Base-by-base conservation (phyloP, 2,113 vertebrate genomes). In the Nycticebus coucang region DNA sequence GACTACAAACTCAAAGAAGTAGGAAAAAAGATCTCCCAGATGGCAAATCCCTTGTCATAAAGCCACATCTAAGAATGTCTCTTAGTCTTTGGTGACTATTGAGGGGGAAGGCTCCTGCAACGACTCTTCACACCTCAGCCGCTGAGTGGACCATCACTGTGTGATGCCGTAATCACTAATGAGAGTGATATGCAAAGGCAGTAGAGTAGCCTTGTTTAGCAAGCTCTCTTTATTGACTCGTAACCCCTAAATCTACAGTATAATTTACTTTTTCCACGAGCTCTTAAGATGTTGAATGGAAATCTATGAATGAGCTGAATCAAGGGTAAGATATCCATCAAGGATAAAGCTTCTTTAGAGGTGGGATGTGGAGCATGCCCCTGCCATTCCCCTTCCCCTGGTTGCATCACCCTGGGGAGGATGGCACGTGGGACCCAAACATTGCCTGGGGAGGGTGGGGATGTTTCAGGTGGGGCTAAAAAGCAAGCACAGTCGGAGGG, bases 341-440 rank as follows among this genome's bases (percentile, higher is more conserved):
- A 62, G 21, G 24, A 4, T 26, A 33, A 53, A 37, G 37, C 33
- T 55, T 55, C 75, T 45, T 55, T 28, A 18, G 53, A 2, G 2
- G 30, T 35, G 68, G 7, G 60, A 2, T 50, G 55, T n/a, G 13
- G 14, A 45, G 28, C 7, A 3, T 0, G 0, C 0, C 26, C 50
- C 22, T 82, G 55, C 10, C 2, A 53, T 68, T 68, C 37, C 22
- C 57, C 68, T 45, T n/a, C 22, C 57, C 41, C 84, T 12, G 1
- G 14, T 0, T 28, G 15, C 18, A 17, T 15, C 19, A 33, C 5
- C 3, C 3, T 7, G 28, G 26, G 53, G 24, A 77, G 1, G 7
- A 24, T 15, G 35, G 26, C 7, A 12, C 62, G 6, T 41, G 33
- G 35, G 41, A 21, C 8, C 4, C 2, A 13, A 13, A 13, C 9